Evolutionary conservation across 2,797 vertebrate species (phyloP).

Genomic region (Buceros bicornis): DNA sequence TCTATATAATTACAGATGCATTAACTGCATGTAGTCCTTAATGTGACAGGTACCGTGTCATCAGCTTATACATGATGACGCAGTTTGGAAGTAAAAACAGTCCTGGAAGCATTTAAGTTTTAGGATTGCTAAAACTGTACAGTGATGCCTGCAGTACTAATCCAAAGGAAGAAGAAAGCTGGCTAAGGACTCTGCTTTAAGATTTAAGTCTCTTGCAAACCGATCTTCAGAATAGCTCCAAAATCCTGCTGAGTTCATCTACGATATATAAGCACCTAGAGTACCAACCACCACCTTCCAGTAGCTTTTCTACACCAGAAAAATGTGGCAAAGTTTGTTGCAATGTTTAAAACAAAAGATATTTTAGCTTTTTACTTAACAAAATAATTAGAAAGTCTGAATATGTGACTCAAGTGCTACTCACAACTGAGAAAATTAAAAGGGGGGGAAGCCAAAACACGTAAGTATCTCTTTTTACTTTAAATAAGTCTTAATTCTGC

Average conservation of each 20-base stretch:
- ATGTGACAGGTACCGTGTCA: not conserved
- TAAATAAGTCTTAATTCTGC: not conserved
- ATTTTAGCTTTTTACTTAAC: not conserved
- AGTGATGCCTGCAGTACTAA: not conserved
- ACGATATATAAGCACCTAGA: not conserved
- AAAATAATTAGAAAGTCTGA: not conserved
- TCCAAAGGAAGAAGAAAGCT: not conserved
- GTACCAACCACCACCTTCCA: not conserved
- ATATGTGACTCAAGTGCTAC: not conserved
- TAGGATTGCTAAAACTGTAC: not conserved
- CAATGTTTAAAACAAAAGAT: not conserved
- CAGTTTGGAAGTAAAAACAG: not conserved
- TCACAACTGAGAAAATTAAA: not conserved
- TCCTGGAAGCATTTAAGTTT: not conserved
- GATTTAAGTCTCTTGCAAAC: not conserved
- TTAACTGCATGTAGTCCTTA: constrained; percentile 11
- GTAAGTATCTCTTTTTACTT: not conserved
- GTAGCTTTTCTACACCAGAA: not conserved
- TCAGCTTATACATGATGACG: not conserved
- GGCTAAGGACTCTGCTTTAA: not conserved
- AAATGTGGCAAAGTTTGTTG: not conserved
- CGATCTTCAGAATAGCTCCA: not conserved
- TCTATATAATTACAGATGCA: constrained; percentile 4
- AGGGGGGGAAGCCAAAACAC: not conserved
- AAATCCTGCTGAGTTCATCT: not conserved